These are phyloP conservation scores for Penaeus chinensis DNA, from an alignment of 1,140 invertebrate genomes.

Conservation along the genomic window DNA sequence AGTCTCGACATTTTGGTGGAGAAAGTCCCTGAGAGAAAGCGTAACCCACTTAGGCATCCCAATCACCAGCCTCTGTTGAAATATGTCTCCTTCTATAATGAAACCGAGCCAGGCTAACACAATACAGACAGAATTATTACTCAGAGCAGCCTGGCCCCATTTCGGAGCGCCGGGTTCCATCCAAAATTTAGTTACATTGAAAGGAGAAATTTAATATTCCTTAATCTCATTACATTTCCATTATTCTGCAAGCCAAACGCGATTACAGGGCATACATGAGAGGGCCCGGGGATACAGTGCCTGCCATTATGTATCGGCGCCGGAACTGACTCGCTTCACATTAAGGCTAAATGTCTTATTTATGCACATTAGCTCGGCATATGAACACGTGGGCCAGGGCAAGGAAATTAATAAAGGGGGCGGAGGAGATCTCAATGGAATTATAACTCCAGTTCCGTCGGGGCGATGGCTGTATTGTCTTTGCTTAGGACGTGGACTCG, in stretches of 20 bases:
- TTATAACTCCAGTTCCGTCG: constrained; percentile 34
- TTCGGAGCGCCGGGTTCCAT: constrained; percentile 42
- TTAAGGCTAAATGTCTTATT: constrained; percentile 49
- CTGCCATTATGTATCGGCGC: constrained; percentile 52
- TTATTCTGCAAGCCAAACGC: constrained; percentile 63
- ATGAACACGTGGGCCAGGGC: constrained; percentile 50
- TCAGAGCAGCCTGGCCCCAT: constrained; percentile 38
- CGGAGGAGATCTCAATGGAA: constrained; percentile 45
- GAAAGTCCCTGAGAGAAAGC: neutral
- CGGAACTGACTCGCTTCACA: constrained; percentile 38
- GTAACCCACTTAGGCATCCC: constrained; percentile 48
- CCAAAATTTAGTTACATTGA: constrained; percentile 62
- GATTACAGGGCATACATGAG: constrained; percentile 57
- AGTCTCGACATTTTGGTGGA: neutral
- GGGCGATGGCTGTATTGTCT: constrained; percentile 1
- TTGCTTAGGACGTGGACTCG: neutral
- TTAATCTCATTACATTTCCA: constrained; percentile 63
- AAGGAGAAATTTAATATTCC: constrained; percentile 63
- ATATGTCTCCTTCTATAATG: constrained; percentile 59
- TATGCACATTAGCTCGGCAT: constrained; percentile 55
- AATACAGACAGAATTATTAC: constrained; percentile 61
- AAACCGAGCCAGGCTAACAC: constrained; percentile 59
- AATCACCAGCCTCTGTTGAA: constrained; percentile 56
- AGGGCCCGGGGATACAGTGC: constrained; percentile 35
- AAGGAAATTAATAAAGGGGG: constrained; percentile 53